phyloP scores from a whole-genome alignment of 1,140 invertebrate genomes.

The Wiebesia pumilae region DNA sequence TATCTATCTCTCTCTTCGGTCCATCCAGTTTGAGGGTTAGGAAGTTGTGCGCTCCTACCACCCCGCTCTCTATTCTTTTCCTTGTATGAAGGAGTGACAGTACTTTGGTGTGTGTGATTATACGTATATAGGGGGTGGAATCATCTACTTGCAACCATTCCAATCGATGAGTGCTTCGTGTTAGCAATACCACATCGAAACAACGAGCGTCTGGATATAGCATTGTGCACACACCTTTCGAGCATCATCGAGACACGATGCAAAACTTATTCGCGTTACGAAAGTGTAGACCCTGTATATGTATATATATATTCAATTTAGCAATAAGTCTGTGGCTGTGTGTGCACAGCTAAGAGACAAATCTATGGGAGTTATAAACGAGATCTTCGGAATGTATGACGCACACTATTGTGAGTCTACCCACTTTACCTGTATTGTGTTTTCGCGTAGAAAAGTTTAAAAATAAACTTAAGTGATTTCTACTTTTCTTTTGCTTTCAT shows the following conservation, averaged over 20 bases:
- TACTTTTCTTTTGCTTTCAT: background rate
- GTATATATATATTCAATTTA: background rate
- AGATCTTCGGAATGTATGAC: background rate
- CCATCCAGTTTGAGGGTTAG: background rate
- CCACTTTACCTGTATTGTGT: background rate
- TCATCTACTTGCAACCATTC: slow-evolving; percentile 63
- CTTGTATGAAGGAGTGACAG: background rate
- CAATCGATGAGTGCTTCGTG: slow-evolving; percentile 67
- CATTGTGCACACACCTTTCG: slow-evolving; percentile 63
- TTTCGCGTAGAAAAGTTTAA: background rate
- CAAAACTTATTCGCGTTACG: background rate
- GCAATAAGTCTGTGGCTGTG: background rate
- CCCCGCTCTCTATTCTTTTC: background rate
- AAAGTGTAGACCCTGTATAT: background rate
- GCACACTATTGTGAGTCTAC: background rate
- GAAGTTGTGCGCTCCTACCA: background rate
- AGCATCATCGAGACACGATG: background rate
- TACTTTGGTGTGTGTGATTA: background rate
- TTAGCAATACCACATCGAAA: background rate
- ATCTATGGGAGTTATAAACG: background rate
- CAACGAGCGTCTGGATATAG: background rate
- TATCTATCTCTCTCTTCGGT: too few relatives aligned
- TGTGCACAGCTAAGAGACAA: slow-evolving; percentile 15
- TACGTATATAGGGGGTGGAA: slow-evolving; percentile 29
- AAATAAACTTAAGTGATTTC: background rate